Evolutionary conservation across 2,888 invertebrate genomes (phyloP), one percentile per base, ranked within the genome.

Genomic region (Pterobdella sp.): DNA sequence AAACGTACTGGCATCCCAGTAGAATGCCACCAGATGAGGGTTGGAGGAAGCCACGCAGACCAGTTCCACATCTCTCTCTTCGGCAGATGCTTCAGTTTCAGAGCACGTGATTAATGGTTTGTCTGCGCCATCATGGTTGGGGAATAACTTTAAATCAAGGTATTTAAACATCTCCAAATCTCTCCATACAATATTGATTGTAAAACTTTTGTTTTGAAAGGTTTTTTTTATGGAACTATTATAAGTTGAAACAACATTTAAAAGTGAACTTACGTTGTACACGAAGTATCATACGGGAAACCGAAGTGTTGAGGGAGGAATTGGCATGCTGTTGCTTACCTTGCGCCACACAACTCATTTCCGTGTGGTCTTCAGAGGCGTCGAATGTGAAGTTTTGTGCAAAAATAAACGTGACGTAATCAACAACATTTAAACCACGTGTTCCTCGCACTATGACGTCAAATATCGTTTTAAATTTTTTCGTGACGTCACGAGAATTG

Each of bases 91-190:
- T 22, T 56, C 60, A 22, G n/a, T 56, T 56, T 56, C n/a, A 22
- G 60, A 7, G 26, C 60, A 56, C 60, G 60, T 56, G 60, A 56
- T 56, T 56, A 56, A 56, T 56, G 60, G 60, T 56, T 26, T 4
- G 60, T 56, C 60, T 56, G 26, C 18, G 26, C 60, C n/a, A 26
- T 26, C 18, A 7, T 26, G 26, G 60, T 56, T 26, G 60, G 18
- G 26, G n/a, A 56, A 56, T 56, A 4, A 56, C 26, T 56, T 56
- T 26, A 56, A 56, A 56, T 56, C n/a, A 42, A 18, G 10, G 42
- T 42, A n/a, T n/a, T n/a, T n/a, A n/a, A n/a, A n/a, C n/a, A n/a
- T n/a, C n/a, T n/a, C n/a, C n/a, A n/a, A n/a, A n/a, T n/a, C n/a
- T n/a, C n/a, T n/a, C n/a, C n/a, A n/a, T n/a, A n/a, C n/a, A n/a